Evolutionary conservation across 1,140 invertebrate species (phyloP).

Genomic region (Zaprionus ornatus): DNA sequence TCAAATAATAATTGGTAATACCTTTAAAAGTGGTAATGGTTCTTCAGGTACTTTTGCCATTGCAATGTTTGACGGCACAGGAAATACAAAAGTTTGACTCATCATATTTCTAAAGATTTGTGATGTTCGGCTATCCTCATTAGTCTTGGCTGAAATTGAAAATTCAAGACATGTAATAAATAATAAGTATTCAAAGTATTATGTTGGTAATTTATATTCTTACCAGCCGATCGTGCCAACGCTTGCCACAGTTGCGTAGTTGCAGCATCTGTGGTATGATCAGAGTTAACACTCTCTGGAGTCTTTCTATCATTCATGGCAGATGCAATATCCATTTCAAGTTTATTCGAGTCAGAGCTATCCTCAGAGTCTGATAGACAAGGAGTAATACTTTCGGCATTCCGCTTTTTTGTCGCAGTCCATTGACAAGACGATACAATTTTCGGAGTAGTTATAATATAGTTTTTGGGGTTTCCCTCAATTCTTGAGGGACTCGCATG

Average conservation of each 20-base stretch:
- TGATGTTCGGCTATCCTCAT: slow-evolving; percentile 87
- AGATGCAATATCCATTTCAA: slow-evolving; percentile 76
- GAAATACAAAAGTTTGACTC: slow-evolving; percentile 89
- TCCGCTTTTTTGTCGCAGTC: slow-evolving; percentile 41
- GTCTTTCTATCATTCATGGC: slow-evolving; percentile 75
- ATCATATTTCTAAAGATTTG: slow-evolving; percentile 89
- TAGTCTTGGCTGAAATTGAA: slow-evolving; percentile 58
- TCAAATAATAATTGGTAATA: slow-evolving; percentile 20
- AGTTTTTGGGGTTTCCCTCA: slow-evolving; percentile 58
- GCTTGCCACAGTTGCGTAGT: slow-evolving; percentile 86
- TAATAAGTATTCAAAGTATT: background rate
- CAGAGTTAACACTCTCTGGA: slow-evolving; percentile 86
- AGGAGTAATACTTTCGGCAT: slow-evolving; percentile 41
- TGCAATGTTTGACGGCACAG: slow-evolving; percentile 84
- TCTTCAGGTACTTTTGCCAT: slow-evolving; percentile 76
- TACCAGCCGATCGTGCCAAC: slow-evolving; percentile 84
- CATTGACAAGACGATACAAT: slow-evolving; percentile 52
- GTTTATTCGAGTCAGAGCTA: slow-evolving; percentile 80
- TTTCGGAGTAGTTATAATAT: slow-evolving; percentile 69
- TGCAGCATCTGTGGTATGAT: slow-evolving; percentile 85
- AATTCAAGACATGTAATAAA: background rate
- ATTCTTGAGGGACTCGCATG: slow-evolving; percentile 46
- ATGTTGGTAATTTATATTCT: slow-evolving; percentile 31
- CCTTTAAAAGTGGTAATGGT: slow-evolving; percentile 79
- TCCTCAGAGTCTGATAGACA: slow-evolving; percentile 68